A percentile compares a stretch with the other conserved stretches of the same genome.
Conservation (phyloP, 2,113 vertebrate genomes). For the Sylvia atricapilla region DNA sequence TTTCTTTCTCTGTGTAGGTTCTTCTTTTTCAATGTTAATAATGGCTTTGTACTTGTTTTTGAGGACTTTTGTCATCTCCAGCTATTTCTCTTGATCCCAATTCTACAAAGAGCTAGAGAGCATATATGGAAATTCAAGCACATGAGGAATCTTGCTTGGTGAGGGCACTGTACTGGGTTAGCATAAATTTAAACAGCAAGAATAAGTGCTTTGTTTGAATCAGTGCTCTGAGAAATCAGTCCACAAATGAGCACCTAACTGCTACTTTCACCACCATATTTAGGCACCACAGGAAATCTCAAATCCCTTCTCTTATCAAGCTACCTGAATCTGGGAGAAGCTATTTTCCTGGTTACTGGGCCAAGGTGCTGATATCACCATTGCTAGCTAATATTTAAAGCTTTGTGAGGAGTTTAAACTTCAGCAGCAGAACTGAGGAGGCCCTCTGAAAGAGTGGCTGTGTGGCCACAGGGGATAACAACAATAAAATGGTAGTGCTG, state of each 20-base stretch:
- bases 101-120: not conserved
- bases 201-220: not conserved
- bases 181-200: not conserved
- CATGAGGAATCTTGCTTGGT: not conserved
- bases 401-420: not conserved
- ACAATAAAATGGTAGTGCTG: not conserved
- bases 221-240: not conserved
- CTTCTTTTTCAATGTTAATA: not conserved
- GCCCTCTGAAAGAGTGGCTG: not conserved
- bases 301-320: not conserved
- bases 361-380: not conserved
- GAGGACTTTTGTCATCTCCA: not conserved
- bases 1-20: not conserved
- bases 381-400: not conserved
- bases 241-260: not conserved
- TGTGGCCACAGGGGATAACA: not conserved
- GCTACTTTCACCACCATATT: not conserved
- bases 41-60: not conserved
- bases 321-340: not conserved
- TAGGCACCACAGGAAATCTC: not conserved
- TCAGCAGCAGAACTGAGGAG: not conserved
- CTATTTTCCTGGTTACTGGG: not conserved
- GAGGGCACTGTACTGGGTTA: not conserved
- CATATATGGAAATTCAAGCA: not conserved
- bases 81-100: not conserved